Conservation (phyloP, 2,888 invertebrate genomes). For the Catocala nupta region DNA sequence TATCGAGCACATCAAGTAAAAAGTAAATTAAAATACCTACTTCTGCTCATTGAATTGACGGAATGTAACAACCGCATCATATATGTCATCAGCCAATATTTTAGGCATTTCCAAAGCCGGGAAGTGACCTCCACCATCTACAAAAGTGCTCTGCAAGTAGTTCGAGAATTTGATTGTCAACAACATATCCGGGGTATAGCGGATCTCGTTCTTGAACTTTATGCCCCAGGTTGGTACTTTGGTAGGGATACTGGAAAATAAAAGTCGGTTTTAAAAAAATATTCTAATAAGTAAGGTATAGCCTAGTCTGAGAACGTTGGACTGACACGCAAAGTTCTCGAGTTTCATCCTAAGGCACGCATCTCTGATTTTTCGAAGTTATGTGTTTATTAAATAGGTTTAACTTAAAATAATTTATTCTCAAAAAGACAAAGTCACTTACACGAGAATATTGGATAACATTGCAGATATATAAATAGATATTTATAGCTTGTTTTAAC, state of each 20-base stretch:
- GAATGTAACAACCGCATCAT: conserved; percentile 86
- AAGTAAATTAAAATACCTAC: not conserved
- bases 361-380: too few relatives aligned
- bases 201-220: conserved; percentile 90
- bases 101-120: conserved; percentile 93
- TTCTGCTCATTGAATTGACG: conserved; percentile 57
- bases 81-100: conserved; percentile 91
- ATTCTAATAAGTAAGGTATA: not conserved
- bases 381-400: too few relatives aligned
- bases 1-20: too few relatives aligned
- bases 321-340: too few relatives aligned
- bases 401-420: too few relatives aligned
- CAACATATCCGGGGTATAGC: conserved; percentile 87
- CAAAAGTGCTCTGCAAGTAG: conserved; percentile 89
- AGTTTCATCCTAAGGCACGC: too few relatives aligned
- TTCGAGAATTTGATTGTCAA: conserved; percentile 89
- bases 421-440: too few relatives aligned
- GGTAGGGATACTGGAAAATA: conserved; percentile 87
- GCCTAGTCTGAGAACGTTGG: too few relatives aligned
- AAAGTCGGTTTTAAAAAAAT: not conserved
- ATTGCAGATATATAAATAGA: too few relatives aligned
- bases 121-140: conserved; percentile 94
- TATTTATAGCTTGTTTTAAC: too few relatives aligned
- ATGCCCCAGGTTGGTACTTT: conserved; percentile 92
- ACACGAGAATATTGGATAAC: too few relatives aligned